Conservation (phyloP, 2,888 invertebrate genomes). For the Aporophyla lueneburgensis region DNA sequence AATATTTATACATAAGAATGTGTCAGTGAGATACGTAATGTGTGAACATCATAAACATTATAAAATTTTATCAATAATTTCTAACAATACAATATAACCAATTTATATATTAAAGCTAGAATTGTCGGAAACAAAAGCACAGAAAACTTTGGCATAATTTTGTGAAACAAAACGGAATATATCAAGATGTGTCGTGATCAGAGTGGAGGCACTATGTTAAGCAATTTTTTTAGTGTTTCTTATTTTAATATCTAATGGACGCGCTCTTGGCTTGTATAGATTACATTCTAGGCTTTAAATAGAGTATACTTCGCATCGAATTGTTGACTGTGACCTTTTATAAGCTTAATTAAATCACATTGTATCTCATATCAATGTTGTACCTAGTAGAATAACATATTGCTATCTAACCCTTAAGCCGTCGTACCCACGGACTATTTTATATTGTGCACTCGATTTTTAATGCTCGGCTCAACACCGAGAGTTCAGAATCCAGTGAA, state of each 20-base stretch:
- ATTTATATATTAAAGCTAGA: constrained; percentile 62
- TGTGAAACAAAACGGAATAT: constrained; percentile 23
- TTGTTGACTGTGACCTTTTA: constrained; percentile 51
- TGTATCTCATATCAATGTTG: constrained; percentile 33
- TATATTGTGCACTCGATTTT: neutral
- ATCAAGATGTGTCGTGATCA: constrained; percentile 36
- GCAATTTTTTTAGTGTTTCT: constrained; percentile 51
- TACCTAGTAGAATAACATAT: constrained; percentile 45
- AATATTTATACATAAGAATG: constrained; percentile 11
- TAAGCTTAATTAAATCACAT: constrained; percentile 62
- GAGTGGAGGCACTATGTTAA: constrained; percentile 64
- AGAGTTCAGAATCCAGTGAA: neutral
- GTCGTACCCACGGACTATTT: neutral
- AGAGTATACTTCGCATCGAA: constrained; percentile 58
- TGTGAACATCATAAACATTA: constrained; percentile 53
- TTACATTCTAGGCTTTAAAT: constrained; percentile 60
- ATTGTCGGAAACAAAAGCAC: constrained; percentile 48
- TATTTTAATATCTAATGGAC: constrained; percentile 67
- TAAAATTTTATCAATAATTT: constrained; percentile 59
- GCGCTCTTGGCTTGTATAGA: constrained; percentile 61
- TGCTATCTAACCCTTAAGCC: constrained; percentile 39
- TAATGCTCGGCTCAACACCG: neutral
- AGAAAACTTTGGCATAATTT: constrained; percentile 64
- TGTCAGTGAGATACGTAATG: constrained; percentile 28
- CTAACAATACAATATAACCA: constrained; percentile 56